phyloP scores from a whole-genome alignment of 2,888 invertebrate species.

The Tetramorium bicarinatum region DNA sequence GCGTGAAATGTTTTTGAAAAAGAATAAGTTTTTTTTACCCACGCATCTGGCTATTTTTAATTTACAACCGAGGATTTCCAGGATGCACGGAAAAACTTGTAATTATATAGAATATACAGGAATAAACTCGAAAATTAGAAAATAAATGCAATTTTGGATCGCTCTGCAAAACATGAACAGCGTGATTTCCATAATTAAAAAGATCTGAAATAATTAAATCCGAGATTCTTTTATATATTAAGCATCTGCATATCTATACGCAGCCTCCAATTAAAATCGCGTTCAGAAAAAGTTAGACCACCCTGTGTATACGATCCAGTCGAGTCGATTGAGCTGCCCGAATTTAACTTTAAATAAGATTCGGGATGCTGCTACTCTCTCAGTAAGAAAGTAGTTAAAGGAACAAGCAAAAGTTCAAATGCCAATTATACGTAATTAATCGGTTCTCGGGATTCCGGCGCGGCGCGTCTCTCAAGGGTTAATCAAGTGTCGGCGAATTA shows the following conservation, averaged over 20 bases:
- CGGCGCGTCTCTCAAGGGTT: slow-evolving; percentile 16
- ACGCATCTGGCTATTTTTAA: not conserved
- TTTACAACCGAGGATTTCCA: not conserved
- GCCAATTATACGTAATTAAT: slow-evolving; percentile 52
- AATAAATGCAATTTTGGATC: not conserved
- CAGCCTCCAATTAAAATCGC: not conserved
- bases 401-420: slow-evolving; percentile 28
- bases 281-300: not conserved
- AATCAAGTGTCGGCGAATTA: slow-evolving; percentile 49
- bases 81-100: not conserved
- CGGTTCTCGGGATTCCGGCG: slow-evolving; percentile 8
- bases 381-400: slow-evolving; percentile 19
- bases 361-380: not conserved
- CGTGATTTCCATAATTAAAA: not conserved
- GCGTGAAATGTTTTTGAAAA: not conserved
- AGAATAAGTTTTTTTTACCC: not conserved
- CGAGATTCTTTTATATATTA: not conserved
- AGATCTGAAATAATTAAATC: not conserved
- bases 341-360: slow-evolving; percentile 33
- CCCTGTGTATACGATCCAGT: not conserved
- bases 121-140: not conserved
- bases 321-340: not conserved
- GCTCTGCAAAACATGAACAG: no score
- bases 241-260: not conserved
- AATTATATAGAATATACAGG: not conserved